phyloP scores from a whole-genome alignment of 2,797 vertebrate species.

The Xerus rutilus region DNA sequence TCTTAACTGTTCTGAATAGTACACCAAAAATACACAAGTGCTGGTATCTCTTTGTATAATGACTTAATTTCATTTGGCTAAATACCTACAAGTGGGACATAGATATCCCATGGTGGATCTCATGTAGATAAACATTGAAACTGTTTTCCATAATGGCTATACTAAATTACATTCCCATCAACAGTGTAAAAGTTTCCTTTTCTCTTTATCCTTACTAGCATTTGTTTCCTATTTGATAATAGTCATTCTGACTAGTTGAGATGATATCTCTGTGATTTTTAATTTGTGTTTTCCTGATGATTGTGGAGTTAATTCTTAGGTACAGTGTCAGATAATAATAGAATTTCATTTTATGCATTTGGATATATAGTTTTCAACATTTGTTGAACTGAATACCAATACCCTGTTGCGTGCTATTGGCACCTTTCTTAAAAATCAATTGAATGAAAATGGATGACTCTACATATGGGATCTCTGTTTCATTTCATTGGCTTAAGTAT shows the following conservation, averaged over 20 bases:
- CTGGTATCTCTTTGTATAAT: too few relatives aligned
- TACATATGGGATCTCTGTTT: not conserved
- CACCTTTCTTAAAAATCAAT: not conserved
- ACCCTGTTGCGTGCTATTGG: not conserved
- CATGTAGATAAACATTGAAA: too few relatives aligned
- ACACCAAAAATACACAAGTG: not conserved
- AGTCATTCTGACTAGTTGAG: not conserved
- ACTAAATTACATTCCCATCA: too few relatives aligned
- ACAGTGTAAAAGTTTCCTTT: not conserved
- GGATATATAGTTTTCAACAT: not conserved
- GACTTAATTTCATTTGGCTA: not conserved
- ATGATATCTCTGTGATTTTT: not conserved
- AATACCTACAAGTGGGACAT: not conserved
- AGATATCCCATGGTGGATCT: not conserved
- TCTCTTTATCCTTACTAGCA: too few relatives aligned
- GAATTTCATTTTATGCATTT: not conserved
- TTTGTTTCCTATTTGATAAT: not conserved
- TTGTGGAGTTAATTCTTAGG: not conserved
- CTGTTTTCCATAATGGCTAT: too few relatives aligned
- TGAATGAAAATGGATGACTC: not conserved
- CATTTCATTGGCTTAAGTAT: not conserved
- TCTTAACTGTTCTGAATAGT: not conserved
- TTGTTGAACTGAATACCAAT: not conserved
- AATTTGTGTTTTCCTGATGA: too few relatives aligned
- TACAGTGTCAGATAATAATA: not conserved